Base-by-base conservation (phyloP, 2,113 vertebrate genomes). In the Porphyrio hochstetteri region DNA sequence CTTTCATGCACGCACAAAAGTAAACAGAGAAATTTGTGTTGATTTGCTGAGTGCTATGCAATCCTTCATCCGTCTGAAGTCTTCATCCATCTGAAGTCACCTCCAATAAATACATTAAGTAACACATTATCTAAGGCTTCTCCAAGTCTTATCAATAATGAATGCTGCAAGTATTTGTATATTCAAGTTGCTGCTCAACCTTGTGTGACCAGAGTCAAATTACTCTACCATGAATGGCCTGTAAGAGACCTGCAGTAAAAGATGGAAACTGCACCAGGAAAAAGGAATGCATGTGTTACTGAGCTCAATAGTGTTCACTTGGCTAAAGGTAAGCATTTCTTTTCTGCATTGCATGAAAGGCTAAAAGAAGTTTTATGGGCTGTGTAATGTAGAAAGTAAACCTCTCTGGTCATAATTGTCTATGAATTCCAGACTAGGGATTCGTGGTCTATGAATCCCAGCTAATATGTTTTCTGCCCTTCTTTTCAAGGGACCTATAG, bases 341-440 rank as follows among this genome's bases (percentile, higher is more conserved):
- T 93, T 86, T 68, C 74, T 89, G 53, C 65, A 53, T 23, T 84
- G 35, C 56, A 70, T 83, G 74, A 89, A 89, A 84, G 69, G 79
- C 72, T 79, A 20, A 35, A 59, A 81, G 60, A 91, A 88, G 81
- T 89, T 96, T 95, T 92, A 93, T 72, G 61, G 44, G 27, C 83
- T 95, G 89, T 89, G 70, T 89, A 91, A 95, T 31, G 53, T n/a
- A 89, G 81, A 92, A 92, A 84, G 38, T 82, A 92, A 92, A 88
- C 53, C 29, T 76, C 70, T 84, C 57, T 56, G 29, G 48, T 71
- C 61, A 81, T 76, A 82, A 82, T 20, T 71, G 15, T 56, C 60
- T 87, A 68, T 61, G 91, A 92, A 84, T 87, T 94, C 61, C 69
- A 93, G 86, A 68, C 38, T 36, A 79, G 40, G 40, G 81, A 94